Evolutionary conservation across 2,113 vertebrate species (phyloP).

Genomic region (Embiotoca jacksoni): DNA sequence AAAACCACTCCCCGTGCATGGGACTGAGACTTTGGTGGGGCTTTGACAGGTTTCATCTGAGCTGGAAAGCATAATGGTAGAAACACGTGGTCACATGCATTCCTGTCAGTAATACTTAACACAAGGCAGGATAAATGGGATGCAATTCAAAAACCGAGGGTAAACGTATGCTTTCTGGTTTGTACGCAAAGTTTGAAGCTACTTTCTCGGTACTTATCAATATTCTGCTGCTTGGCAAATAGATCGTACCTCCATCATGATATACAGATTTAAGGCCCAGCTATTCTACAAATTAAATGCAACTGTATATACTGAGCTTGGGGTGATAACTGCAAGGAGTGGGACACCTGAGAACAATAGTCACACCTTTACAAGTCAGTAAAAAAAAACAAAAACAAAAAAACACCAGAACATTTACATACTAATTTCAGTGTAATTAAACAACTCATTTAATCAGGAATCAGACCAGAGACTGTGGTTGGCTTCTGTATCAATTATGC

Average conservation of each 20-base stretch:
- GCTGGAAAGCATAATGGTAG: constrained; percentile 45
- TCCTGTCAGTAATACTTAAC: neutral
- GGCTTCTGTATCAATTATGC: too few species aligned
- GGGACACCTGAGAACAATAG: neutral
- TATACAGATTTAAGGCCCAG: accelerated
- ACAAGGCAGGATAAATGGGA: neutral
- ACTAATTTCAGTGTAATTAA: neutral
- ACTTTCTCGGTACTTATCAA: neutral
- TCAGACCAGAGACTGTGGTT: neutral
- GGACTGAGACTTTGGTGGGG: constrained; percentile 58
- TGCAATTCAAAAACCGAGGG: neutral
- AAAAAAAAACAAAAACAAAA: neutral
- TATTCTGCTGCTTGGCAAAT: neutral
- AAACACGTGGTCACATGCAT: neutral
- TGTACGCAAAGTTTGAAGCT: neutral
- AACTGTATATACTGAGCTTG: neutral
- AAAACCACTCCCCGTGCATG: constrained; percentile 80
- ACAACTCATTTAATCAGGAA: neutral
- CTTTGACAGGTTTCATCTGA: constrained; percentile 85
- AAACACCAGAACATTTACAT: neutral
- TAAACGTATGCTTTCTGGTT: neutral
- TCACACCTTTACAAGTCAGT: neutral
- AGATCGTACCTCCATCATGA: neutral
- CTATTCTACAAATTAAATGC: neutral
- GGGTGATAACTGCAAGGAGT: neutral